A percentile compares a stretch with the other conserved stretches of the same genome.
Conservation (phyloP, 2,797 vertebrate species). For the Triplophysa yarkandensis region DNA sequence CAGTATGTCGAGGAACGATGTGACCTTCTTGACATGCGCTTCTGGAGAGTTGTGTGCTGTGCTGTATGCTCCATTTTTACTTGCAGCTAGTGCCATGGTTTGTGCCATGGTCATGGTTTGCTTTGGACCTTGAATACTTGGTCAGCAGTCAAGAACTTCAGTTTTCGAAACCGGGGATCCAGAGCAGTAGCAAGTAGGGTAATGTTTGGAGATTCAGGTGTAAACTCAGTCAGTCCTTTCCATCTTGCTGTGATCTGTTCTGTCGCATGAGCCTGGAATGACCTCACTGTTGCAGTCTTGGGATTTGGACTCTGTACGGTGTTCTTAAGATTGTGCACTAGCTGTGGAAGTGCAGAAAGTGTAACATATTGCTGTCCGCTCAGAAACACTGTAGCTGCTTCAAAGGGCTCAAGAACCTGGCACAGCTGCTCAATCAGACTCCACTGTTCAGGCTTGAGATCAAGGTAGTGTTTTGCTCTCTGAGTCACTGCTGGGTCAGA, state of each 20-base stretch:
- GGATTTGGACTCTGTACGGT: constrained; percentile 23
- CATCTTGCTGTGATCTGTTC: constrained; percentile 49
- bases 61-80: constrained; percentile 7
- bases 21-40: not conserved
- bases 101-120: constrained; percentile 26
- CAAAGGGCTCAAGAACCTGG: constrained; percentile 48
- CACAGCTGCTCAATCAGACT: constrained; percentile 19
- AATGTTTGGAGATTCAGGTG: constrained; percentile 45
- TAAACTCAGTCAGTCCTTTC: constrained; percentile 25
- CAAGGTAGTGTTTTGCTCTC: constrained; percentile 48
- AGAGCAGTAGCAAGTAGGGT: constrained; percentile 52
- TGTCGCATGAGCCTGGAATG: constrained; percentile 34
- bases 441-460: constrained; percentile 59
- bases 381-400: constrained; percentile 50
- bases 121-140: constrained; percentile 42
- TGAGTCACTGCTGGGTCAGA: constrained; percentile 41
- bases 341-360: constrained; percentile 48
- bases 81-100: constrained; percentile 42
- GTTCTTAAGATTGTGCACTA: constrained; percentile 43
- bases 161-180: constrained; percentile 49
- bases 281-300: constrained; percentile 45
- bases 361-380: constrained; percentile 48
- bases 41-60: constrained; percentile 13
- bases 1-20: not conserved
- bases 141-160: constrained; percentile 39